Evolutionary conservation across 2,797 vertebrate genomes (phyloP), one percentile per base, ranked within the genome.

Genomic region (Fistularia tabacaria): DNA sequence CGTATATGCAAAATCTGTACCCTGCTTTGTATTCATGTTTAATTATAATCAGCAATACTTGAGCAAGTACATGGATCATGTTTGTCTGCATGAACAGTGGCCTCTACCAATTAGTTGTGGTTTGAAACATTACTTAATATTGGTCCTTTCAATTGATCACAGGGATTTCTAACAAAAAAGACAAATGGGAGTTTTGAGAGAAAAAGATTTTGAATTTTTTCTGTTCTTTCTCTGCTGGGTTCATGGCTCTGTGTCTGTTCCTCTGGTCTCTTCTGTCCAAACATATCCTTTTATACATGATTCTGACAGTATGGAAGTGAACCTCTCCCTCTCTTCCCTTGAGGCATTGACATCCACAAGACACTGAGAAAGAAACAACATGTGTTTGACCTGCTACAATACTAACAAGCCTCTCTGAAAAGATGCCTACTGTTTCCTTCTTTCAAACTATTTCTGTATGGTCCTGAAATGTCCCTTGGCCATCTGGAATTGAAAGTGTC

Each of bases 231-330:
- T 76, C 62, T 66, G 71, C 61, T 59, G 43, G 62, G 77, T 73
- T 77, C 68, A 55, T 38, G 60, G 65, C 74, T 58, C 61, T 57
- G 42, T 41, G 8, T 79, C 73, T 72, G 50, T 62, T 73, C 63
- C 47, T 79, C 68, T 73, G 64, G 57, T 80, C 72, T 40, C 60
- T 65, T 80, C 77, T 73, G 56, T 74, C 65, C 81, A 76, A 76
- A 72, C 62, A 72, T 73, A 77, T 80, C 51, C 69, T 73, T 83
- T 80, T 77, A 73, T 64, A 55, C 62, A 66, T 67, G 49, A 15
- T 54, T 57, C 45, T 72, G 77, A 74, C 77, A 73, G 66, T 54
- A 73, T 80, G 68, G 61, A 57, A 81, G 54, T 56, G 59, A 73
- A 57, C 45, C 57, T 51, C 55, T 47, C 47, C 13, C 50, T 66